These are phyloP conservation scores for Penaeus monodon DNA, from an alignment of 2,888 invertebrate genomes.

Conservation along the genomic window DNA sequence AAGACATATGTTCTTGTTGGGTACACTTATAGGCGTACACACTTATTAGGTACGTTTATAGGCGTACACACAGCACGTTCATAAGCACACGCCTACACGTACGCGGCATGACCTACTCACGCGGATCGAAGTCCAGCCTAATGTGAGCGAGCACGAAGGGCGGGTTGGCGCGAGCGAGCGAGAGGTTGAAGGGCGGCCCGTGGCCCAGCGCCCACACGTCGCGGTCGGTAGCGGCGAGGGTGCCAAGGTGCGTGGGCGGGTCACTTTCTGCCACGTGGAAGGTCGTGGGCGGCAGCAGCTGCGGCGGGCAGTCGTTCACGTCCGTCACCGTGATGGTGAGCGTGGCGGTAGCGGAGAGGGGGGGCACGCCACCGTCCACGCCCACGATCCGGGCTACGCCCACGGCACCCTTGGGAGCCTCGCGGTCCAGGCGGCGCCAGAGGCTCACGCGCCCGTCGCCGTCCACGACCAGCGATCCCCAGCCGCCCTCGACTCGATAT, in stretches of 20 bases:
- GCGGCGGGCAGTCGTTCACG: constrained; percentile 51
- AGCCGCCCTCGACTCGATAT: constrained; percentile 32
- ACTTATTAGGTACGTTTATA: too few relatives aligned
- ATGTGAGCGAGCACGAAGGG: constrained; percentile 27
- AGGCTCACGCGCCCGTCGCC: constrained; percentile 24
- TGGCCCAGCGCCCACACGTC: constrained; percentile 52
- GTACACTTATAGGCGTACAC: too few relatives aligned
- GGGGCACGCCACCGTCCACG: constrained; percentile 39
- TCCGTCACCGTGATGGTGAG: constrained; percentile 45
- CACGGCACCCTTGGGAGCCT: constrained; percentile 29
- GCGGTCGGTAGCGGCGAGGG: constrained; percentile 39
- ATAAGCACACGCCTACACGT: neutral
- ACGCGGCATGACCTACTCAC: constrained; percentile 5
- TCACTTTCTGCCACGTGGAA: constrained; percentile 45
- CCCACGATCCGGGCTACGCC: constrained; percentile 39
- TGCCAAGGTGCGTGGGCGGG: constrained; percentile 28
- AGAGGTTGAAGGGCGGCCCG: constrained; percentile 56
- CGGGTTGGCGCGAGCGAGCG: constrained; percentile 39
- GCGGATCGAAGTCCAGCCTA: constrained; percentile 38
- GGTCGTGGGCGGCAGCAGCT: constrained; percentile 40
- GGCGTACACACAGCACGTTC: too few relatives aligned
- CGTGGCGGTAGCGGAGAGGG: constrained; percentile 38
- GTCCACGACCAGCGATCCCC: constrained; percentile 42
- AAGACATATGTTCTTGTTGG: neutral
- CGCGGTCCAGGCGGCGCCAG: constrained; percentile 35